Evolutionary conservation across 2,888 invertebrate genomes (phyloP), one percentile per base, ranked within the genome.

Genomic region (Muscina levida): DNA sequence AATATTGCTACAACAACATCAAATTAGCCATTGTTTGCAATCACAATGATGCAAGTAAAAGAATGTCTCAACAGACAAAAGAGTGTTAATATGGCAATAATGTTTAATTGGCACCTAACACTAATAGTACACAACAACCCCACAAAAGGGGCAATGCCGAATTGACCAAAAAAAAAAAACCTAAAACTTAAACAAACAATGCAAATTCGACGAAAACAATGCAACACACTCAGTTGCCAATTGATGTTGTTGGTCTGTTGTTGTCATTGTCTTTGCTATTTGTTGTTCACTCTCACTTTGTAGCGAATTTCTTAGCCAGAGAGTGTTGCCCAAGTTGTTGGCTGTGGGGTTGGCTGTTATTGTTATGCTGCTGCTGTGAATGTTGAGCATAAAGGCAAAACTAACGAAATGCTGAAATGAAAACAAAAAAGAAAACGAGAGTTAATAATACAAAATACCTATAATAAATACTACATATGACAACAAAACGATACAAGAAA

Each of bases 21-120:
- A 77, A 78, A 62, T 73, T 70, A 65, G n/a, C 65, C 46, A 78
- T 78, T 77, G 77, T 78, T 13, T 68, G 42, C 42, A 62, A 62
- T 22, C 1, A 39, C 19, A 42, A 17, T 13, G 10, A 42, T 1
- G 13, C 31, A 31, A 51, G 22, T 22, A 17, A 59, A 39, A 42
- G 19, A 62, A 62, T 70, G 48, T 51, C 59, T 57, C n/a, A 42
- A 65, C 53, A 8, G 17, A 26, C 17, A 37, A 11, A 17, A 51
- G 39, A 22, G 37, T 39, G 39, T 31, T 51, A 74, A 66, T 57
- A 71, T 68, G 51, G 26, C 46, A 67, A 74, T 71, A 67, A 72
- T 67, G 46, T 24, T 66, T 74, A 74, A 79, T 74, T 71, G 78
- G 62, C 13, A 59, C 57, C 71, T 46, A 51, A 46, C 44, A 13